Conservation (phyloP, 2,888 invertebrate genomes). For the Imbricaverruca yamaguchii region DNA sequence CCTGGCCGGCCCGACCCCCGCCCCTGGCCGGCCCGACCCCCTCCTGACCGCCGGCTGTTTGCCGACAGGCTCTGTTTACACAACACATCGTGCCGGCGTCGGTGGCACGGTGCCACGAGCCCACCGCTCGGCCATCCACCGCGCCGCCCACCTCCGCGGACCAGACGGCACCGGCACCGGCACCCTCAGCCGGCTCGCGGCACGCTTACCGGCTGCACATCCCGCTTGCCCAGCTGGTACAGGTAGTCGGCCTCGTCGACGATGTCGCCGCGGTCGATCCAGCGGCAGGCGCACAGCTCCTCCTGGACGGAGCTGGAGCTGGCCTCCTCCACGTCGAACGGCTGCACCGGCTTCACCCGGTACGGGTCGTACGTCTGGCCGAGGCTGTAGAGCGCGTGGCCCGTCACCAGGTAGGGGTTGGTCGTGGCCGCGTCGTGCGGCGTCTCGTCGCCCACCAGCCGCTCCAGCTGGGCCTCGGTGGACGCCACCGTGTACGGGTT, state of each 20-base stretch:
- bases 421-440: not conserved
- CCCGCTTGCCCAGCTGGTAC: conserved; percentile 1
- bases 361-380: conserved; percentile 10
- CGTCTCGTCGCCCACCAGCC: not conserved
- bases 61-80: too few relatives aligned
- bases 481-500: conserved; percentile 20
- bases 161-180: too few relatives aligned
- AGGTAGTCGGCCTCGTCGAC: conserved; percentile 16
- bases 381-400: conserved; percentile 9
- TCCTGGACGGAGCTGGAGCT: not conserved
- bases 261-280: conserved; percentile 14
- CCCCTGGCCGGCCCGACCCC: too few relatives aligned
- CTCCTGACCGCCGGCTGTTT: too few relatives aligned
- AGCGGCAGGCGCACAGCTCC: not conserved
- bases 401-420: conserved; percentile 3
- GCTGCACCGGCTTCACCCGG: conserved; percentile 5
- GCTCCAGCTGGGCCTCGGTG: not conserved
- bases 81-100: too few relatives aligned
- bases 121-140: too few relatives aligned
- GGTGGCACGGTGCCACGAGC: too few relatives aligned
- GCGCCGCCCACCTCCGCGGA: too few relatives aligned
- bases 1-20: too few relatives aligned
- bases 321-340: conserved; percentile 12
- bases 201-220: not conserved
- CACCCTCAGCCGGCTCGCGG: too few relatives aligned